Base-by-base conservation (phyloP, 64 coral and sea anemone genomes). In the Catalaphyllia jardinei region DNA sequence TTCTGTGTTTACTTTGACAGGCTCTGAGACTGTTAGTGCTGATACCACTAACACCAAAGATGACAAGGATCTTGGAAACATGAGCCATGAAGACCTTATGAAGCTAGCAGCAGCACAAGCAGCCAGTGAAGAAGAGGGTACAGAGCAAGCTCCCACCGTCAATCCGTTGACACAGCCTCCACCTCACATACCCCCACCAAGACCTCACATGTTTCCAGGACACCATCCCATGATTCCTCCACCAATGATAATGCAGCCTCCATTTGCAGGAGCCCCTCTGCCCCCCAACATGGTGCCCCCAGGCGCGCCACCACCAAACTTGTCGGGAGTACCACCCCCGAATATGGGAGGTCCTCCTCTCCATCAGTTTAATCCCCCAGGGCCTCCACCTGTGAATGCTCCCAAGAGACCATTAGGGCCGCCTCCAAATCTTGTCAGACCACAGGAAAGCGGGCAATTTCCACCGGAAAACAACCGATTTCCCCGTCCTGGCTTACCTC, bases 211-310 rank as follows among this genome's bases (percentile, higher is more conserved):
- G 71, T 96, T 91, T 22, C 87, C 87, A 28, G 87, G 92, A 9
- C 87, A 75, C 31, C 87, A 69, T 46, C 88, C 88, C n/a, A 86
- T 93, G 95, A 73, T 93, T 24, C 91, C 95, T 46, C 95, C 95
- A 24, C 91, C 91, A 25, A 93, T 96, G 76, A 88, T 96, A 83
- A 96, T 96, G 75, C 86, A 89, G 39, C 91, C 91, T 71, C 95
- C 91, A 22, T 96, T 96, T 59, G 82, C 88, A 28, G 95, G 91
- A 35, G 83, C 80, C 29, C 95, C 76, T 49, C 55, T 93, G 25
- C 94, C 91, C 46, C 87, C 94, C 0, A 89, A 89, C 63, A 91
- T 96, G 83, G 74, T 91, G 18, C 95, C 87, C 15, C 94, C 89
- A 16, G 67, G 73, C 42, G 90, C 86, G 24, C 86, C 80, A 30